These are phyloP conservation scores for Chaitophorus viminalis DNA, from an alignment of 2,888 invertebrate genomes.

Conservation along the genomic window DNA sequence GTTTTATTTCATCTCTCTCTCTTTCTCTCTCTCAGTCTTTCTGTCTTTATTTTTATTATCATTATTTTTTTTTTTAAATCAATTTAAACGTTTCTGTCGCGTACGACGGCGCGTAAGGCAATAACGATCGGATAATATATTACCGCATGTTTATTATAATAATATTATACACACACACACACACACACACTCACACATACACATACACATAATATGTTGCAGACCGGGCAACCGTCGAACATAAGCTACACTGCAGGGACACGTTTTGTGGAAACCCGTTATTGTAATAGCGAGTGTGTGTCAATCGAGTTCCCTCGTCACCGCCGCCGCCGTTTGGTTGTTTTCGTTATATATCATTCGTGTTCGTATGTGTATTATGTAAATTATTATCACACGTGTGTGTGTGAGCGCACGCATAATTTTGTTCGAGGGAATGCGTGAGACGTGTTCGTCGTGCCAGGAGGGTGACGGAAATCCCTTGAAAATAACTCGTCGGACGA, in stretches of 20 bases:
- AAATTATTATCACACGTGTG: background rate
- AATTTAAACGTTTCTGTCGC: conserved; percentile 60
- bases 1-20: conserved; percentile 4
- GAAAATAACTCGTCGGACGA: background rate
- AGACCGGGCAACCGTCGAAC: conserved; percentile 11
- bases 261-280: conserved; percentile 50
- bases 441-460: background rate
- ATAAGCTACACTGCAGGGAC: conserved; percentile 26
- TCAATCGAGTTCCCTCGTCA: background rate
- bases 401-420: background rate
- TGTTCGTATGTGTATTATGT: too few species aligned
- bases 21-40: conserved; percentile 8
- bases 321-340: background rate
- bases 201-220: background rate
- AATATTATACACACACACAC: conserved; percentile 16
- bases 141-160: conserved; percentile 23
- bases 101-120: conserved; percentile 39
- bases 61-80: conserved; percentile 53
- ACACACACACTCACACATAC: too few species aligned
- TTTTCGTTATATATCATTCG: background rate
- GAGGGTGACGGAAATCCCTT: background rate
- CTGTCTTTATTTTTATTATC: conserved; percentile 11
- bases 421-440: background rate
- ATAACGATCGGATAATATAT: conserved; percentile 61
- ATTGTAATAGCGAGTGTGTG: conserved; percentile 12